Evolutionary conservation across 2,888 invertebrate genomes (phyloP).

Genomic region (Limnephilus rhombicus): DNA sequence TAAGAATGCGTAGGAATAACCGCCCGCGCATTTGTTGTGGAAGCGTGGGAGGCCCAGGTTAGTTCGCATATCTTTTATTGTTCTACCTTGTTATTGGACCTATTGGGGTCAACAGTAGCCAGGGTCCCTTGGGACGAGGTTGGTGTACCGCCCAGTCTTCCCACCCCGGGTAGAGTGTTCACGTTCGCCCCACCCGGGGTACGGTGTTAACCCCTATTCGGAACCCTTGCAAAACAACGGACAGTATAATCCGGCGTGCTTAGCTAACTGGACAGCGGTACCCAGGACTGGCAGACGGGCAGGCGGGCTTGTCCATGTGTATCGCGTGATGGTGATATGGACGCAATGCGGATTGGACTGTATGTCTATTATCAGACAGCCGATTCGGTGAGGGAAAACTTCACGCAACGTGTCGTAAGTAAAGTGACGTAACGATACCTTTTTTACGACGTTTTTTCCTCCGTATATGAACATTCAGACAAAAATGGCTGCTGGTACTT

Average conservation of each 20-base stretch:
- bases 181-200: constrained; percentile 6
- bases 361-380: not conserved
- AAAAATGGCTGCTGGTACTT: no score
- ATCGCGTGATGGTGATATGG: constrained; percentile 17
- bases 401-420: not conserved
- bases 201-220: constrained; percentile 43
- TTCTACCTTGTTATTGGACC: constrained; percentile 17
- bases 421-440: not conserved
- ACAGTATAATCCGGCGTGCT: constrained; percentile 65
- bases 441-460: not conserved
- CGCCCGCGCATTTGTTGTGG: not conserved
- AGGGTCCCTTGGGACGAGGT: constrained; percentile 31
- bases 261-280: constrained; percentile 60
- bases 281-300: constrained; percentile 39
- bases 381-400: not conserved
- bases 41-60: not conserved
- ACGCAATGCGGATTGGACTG: constrained; percentile 44
- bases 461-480: no score
- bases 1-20: not conserved
- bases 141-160: not conserved
- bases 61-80: constrained; percentile 12
- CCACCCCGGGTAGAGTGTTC: not conserved
- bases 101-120: not conserved
- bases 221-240: constrained; percentile 64
- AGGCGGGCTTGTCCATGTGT: not conserved